These are phyloP conservation scores for Butastur rufipennis DNA, from an alignment of 2,113 vertebrate species.

Conservation along the genomic window DNA sequence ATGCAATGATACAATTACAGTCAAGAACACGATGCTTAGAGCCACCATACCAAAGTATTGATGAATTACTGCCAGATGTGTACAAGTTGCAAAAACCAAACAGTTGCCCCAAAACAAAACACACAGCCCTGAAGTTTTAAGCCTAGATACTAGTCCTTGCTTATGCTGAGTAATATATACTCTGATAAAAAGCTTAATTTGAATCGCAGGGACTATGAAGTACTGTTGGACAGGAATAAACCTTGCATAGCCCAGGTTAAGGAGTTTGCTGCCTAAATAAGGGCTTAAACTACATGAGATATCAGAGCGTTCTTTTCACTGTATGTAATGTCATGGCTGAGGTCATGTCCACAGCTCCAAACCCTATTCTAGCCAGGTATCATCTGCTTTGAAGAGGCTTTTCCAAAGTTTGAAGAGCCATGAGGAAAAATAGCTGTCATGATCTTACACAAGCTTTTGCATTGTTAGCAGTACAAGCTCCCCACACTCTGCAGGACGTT, in stretches of 20 bases:
- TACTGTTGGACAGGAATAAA: not conserved
- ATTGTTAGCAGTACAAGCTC: not conserved
- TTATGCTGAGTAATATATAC: not conserved
- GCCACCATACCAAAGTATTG: not conserved
- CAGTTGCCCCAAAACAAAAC: not conserved
- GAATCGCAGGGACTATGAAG: not conserved
- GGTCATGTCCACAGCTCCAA: not conserved
- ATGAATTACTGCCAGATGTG: not conserved
- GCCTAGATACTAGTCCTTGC: not conserved
- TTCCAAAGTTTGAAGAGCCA: not conserved
- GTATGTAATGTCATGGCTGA: not conserved
- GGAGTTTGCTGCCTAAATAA: not conserved
- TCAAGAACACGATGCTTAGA: not conserved
- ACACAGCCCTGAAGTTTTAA: not conserved
- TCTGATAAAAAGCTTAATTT: not conserved
- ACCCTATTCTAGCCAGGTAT: not conserved
- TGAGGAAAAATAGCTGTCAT: not conserved
- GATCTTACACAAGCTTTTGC: not conserved
- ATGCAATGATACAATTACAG: not conserved
- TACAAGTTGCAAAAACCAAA: not conserved
- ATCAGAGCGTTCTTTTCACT: not conserved
- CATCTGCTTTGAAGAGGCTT: not conserved
- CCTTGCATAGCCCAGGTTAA: not conserved
- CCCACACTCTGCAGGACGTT: rapidly evolving
- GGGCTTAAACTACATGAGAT: not conserved